Evolutionary conservation across 2,888 invertebrate genomes (phyloP).

Genomic region (Drosophila nigritarsus): DNA sequence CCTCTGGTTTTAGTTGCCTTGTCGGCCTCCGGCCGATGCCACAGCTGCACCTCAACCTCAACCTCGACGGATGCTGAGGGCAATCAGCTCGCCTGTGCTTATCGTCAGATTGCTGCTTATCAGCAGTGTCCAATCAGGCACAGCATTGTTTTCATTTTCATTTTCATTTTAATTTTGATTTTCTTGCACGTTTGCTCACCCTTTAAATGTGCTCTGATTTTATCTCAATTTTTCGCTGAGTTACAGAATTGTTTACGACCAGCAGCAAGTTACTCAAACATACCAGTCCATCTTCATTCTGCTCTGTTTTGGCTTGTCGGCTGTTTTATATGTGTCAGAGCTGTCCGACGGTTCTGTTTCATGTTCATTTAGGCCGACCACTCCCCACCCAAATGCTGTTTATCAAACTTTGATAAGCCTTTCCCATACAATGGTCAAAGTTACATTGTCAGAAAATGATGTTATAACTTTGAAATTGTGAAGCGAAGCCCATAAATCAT

Average conservation of each 20-base stretch:
- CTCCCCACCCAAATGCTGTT: not conserved
- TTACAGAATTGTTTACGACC: conserved; percentile 40
- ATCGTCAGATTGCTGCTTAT: conserved; percentile 60
- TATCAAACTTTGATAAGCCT: conserved; percentile 33
- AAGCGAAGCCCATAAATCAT: not conserved
- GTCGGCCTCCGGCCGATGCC: conserved; percentile 24
- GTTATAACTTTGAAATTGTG: not conserved
- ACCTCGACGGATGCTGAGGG: not conserved
- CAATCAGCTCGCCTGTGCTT: conserved; percentile 53
- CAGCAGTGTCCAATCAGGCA: conserved; percentile 63
- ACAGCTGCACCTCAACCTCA: not conserved
- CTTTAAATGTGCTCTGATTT: conserved; percentile 26
- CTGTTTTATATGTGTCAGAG: conserved; percentile 42
- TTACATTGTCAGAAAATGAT: not conserved
- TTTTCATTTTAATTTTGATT: conserved; percentile 45
- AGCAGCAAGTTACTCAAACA: conserved; percentile 42
- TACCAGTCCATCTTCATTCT: not conserved
- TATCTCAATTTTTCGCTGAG: conserved; percentile 45
- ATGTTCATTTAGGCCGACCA: not conserved
- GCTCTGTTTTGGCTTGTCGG: conserved; percentile 34
- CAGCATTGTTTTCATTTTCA: conserved; percentile 65
- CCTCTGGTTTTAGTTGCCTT: conserved; percentile 51
- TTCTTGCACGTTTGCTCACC: conserved; percentile 40
- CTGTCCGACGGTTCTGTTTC: conserved; percentile 32
- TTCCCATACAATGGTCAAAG: conserved; percentile 5